Evolutionary conservation across 2,113 vertebrate species (phyloP).

Genomic region (Electrona antarctica): DNA sequence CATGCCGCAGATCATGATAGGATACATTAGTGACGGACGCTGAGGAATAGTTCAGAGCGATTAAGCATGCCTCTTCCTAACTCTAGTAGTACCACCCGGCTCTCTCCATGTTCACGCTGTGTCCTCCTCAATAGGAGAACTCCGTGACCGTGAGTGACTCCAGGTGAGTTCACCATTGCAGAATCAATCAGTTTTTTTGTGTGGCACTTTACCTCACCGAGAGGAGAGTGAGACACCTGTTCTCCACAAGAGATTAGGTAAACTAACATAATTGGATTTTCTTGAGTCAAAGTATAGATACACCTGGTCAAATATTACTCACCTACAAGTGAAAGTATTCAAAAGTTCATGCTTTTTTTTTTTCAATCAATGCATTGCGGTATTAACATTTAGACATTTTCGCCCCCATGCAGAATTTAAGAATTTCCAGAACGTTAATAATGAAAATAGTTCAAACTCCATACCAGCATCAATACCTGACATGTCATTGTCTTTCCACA

Average conservation of each 20-base stretch:
- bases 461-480: conserved; percentile 27
- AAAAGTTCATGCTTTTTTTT: too few relatives aligned
- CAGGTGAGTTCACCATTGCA: neutral
- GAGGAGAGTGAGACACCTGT: conserved; percentile 37
- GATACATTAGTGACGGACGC: conserved; percentile 62
- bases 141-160: too few relatives aligned
- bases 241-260: conserved; percentile 32
- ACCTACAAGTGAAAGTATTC: too few relatives aligned
- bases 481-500: neutral
- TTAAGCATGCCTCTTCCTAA: conserved; percentile 45
- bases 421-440: too few relatives aligned
- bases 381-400: too few relatives aligned
- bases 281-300: too few relatives aligned
- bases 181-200: neutral
- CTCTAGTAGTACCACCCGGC: neutral
- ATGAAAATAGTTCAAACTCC: conserved; percentile 30
- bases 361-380: too few relatives aligned
- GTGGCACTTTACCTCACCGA: conserved; percentile 23
- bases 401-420: too few relatives aligned
- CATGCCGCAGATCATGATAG: conserved; percentile 68
- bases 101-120: too few relatives aligned
- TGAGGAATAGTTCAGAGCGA: conserved; percentile 58
- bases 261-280: too few relatives aligned
- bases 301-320: too few relatives aligned
- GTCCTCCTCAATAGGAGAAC: neutral